Percentiles rank a stretch among this genome's conserved stretches.
Conservation (phyloP, 2,888 invertebrate species). For the Sclerodermus sp. region DNA sequence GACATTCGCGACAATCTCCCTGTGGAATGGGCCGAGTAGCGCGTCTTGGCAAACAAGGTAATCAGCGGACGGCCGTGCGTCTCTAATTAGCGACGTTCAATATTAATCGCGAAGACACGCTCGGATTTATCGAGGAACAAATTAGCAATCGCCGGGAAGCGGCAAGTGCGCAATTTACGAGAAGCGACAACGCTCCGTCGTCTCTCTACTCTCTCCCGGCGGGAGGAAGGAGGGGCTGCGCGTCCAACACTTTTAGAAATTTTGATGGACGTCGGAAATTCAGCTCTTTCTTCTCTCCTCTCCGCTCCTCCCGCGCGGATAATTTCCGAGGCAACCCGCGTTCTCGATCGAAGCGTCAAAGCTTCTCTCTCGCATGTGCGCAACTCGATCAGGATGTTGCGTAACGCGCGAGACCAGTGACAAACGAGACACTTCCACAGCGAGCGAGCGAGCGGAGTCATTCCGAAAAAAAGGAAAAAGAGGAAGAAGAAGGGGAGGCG, state of each 20-base stretch:
- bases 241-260: no score
- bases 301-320: no score
- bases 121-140: conserved; percentile 18
- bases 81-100: conserved; percentile 24
- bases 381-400: conserved; percentile 16
- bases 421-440: conserved; percentile 9
- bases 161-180: not conserved
- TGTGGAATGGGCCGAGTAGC: conserved; percentile 3
- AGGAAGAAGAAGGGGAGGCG: no score
- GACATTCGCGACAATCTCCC: conserved; percentile 11
- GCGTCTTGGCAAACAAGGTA: conserved; percentile 22
- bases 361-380: conserved; percentile 4
- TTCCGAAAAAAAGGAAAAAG: not conserved
- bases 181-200: not conserved
- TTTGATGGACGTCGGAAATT: no score
- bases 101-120: conserved; percentile 14
- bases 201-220: no score
- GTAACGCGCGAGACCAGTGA: conserved; percentile 16
- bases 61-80: conserved; percentile 12
- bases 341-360: not conserved
- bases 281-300: no score
- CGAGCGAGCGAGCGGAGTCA: not conserved
- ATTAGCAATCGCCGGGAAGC: conserved; percentile 12
- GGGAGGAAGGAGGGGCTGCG: no score
- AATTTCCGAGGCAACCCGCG: no score